phyloP scores from a whole-genome alignment of 1,140 invertebrate species.

The Leptopilina clavipes region DNA sequence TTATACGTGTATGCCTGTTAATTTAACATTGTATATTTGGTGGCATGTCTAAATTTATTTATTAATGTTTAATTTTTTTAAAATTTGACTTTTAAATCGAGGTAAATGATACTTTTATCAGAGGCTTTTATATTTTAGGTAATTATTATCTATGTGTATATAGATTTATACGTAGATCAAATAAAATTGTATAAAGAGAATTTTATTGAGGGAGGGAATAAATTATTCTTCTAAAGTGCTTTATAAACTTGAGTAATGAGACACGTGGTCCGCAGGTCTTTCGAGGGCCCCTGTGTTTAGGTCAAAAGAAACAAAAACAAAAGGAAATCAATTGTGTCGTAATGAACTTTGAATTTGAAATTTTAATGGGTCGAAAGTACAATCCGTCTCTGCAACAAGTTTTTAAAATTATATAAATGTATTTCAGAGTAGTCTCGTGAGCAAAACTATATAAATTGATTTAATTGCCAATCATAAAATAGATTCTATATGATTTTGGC shows the following conservation, averaged over 20 bases:
- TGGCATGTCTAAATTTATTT: constrained; percentile 12
- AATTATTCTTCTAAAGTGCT: constrained; percentile 12
- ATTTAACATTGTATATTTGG: constrained; percentile 15
- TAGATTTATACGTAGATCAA: background rate
- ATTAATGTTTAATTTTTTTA: background rate
- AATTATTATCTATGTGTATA: constrained; percentile 10
- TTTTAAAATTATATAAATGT: constrained; percentile 11
- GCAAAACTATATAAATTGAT: too few species aligned
- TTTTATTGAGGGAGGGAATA: background rate
- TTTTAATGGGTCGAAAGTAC: constrained; percentile 44
- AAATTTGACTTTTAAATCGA: background rate
- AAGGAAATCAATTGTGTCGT: constrained; percentile 2
- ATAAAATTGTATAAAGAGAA: constrained; percentile 9
- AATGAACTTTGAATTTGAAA: constrained; percentile 44
- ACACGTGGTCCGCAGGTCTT: constrained; percentile 4
- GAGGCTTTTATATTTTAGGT: background rate
- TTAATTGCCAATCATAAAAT: background rate
- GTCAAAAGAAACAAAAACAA: constrained; percentile 30
- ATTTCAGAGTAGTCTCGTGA: constrained; percentile 30
- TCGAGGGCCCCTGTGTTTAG: background rate
- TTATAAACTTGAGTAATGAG: background rate
- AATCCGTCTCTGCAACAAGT: background rate
- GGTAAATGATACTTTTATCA: background rate
- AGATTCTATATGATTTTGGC: background rate
- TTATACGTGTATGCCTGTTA: constrained; percentile 13